These are phyloP conservation scores for Lycia hirtaria DNA, from an alignment of 2,888 invertebrate genomes.

Conservation along the genomic window DNA sequence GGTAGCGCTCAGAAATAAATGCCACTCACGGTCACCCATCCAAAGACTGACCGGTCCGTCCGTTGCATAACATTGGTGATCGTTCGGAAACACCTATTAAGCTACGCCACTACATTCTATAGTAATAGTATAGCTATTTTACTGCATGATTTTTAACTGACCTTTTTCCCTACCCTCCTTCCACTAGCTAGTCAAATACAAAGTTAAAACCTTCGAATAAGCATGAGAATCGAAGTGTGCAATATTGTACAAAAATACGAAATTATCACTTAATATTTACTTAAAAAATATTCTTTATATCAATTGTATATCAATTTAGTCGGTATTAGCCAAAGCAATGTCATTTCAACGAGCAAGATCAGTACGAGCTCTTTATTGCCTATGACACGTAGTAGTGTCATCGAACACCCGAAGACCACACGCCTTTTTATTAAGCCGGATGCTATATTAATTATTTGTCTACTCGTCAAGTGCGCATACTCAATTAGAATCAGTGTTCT, in stretches of 20 bases:
- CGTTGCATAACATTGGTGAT: too few species aligned
- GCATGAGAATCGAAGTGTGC: background rate
- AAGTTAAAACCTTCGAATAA: too few species aligned
- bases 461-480: slow-evolving; percentile 23
- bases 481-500: slow-evolving; percentile 31
- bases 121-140: too few species aligned
- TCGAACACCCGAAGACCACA: slow-evolving; percentile 53
- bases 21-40: too few species aligned
- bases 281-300: background rate
- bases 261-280: background rate
- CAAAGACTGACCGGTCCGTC: too few species aligned
- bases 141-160: too few species aligned
- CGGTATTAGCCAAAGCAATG: slow-evolving; percentile 44
- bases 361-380: slow-evolving; percentile 44
- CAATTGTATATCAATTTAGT: slow-evolving; percentile 49
- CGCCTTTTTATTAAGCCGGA: slow-evolving; percentile 47
- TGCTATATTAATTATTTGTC: slow-evolving; percentile 26
- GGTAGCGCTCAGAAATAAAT: too few species aligned
- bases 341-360: slow-evolving; percentile 44
- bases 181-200: too few species aligned
- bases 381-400: slow-evolving; percentile 51
- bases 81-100: too few species aligned
- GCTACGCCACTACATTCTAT: too few species aligned
- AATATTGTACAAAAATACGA: background rate
- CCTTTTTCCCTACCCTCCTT: too few species aligned